phyloP scores from a whole-genome alignment of 2,797 vertebrate genomes.

The Tadarida brasiliensis region DNA sequence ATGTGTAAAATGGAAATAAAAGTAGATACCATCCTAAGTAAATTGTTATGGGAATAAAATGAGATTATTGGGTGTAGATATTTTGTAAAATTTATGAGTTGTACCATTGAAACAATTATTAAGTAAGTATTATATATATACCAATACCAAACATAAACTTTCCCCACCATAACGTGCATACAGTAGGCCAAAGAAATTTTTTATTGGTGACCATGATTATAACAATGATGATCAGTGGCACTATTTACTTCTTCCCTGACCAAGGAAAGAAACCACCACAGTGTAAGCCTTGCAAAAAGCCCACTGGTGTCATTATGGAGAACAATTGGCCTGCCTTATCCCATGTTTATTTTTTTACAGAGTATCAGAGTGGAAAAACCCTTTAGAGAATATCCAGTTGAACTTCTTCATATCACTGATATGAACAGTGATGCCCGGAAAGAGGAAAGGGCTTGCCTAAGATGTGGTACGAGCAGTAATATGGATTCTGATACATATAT shows the following conservation, averaged over 20 bases:
- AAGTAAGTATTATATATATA: neutral
- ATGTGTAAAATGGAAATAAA: neutral
- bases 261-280: neutral
- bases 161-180: neutral
- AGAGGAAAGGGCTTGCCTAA: neutral
- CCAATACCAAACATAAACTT: neutral
- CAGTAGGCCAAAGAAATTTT: neutral
- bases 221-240: neutral
- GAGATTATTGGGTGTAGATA: neutral
- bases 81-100: conserved; percentile 25
- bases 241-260: neutral
- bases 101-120: neutral
- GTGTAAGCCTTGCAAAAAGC: neutral
- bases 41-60: neutral
- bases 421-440: neutral
- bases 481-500: neutral
- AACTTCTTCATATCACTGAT: neutral
- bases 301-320: neutral
- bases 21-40: neutral
- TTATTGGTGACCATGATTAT: neutral
- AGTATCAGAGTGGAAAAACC: neutral
- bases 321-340: neutral
- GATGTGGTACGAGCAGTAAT: neutral
- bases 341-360: neutral
- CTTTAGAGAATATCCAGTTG: neutral